A percentile compares a stretch with the other conserved stretches of the same genome.
Evolutionary conservation across 2,888 invertebrate genomes (phyloP).

Genomic region (Alviniconcha strummeri): DNA sequence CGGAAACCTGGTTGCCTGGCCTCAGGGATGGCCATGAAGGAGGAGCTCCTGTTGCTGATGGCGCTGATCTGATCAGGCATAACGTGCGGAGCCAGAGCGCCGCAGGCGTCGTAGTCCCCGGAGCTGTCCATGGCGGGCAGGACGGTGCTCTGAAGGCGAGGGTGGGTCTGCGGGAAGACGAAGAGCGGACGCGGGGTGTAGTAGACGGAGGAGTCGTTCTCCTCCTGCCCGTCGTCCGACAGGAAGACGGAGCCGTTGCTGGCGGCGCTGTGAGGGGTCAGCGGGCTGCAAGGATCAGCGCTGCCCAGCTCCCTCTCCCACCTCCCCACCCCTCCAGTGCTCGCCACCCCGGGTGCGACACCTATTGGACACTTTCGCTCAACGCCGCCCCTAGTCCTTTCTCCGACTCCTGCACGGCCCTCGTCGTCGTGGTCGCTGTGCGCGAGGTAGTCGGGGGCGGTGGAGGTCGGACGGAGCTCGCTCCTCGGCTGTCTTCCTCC

Average conservation of each 20-base stretch:
- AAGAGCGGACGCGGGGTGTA: slow-evolving; percentile 4
- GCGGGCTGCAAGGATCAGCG: not conserved
- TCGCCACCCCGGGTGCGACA: no score
- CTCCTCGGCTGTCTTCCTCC: no score
- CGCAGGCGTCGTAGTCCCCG: no score
- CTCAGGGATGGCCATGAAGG: slow-evolving; percentile 3
- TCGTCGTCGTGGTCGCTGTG: no score
- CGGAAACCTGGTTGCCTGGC: not conserved
- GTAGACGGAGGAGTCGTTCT: slow-evolving; percentile 2
- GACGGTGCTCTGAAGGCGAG: slow-evolving; percentile 13
- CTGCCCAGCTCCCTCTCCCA: not conserved
- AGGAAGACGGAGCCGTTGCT: not conserved
- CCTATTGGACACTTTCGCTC: no score
- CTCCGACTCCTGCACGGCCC: no score
- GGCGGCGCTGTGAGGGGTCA: not conserved
- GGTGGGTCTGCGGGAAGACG: not conserved
- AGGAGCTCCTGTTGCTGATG: slow-evolving; percentile 18
- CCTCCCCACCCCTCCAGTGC: not conserved
- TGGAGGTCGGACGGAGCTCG: no score
- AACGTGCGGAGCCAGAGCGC: not conserved
- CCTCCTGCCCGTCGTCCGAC: not conserved
- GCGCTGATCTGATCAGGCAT: slow-evolving; percentile 16
- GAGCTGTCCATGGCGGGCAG: not conserved
- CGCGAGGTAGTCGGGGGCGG: no score
- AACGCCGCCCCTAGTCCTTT: no score